These are phyloP conservation scores for Myotis yumanensis DNA, from an alignment of 2,113 vertebrate species.

Conservation along the genomic window DNA sequence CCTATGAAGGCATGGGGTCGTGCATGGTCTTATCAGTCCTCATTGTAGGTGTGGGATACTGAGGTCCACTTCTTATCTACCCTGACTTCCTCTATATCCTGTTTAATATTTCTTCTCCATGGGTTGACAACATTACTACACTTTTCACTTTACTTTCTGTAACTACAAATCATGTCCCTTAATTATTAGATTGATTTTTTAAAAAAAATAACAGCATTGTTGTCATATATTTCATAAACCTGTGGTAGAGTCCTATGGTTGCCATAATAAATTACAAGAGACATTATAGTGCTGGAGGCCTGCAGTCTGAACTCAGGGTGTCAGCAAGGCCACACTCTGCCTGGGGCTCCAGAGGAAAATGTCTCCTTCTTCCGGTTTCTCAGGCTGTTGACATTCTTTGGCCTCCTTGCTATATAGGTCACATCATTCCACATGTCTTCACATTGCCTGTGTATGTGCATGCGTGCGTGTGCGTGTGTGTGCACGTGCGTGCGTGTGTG, in stretches of 20 bases:
- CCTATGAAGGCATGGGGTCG: not conserved
- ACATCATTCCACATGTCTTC: not conserved
- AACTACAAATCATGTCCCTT: not conserved
- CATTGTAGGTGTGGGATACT: not conserved
- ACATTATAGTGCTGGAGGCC: not conserved
- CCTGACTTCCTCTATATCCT: not conserved
- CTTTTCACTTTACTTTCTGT: not conserved
- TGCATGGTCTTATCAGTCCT: no score
- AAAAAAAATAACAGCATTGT: not conserved
- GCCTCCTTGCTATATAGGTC: not conserved
- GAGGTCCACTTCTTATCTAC: not conserved
- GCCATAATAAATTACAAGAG: not conserved
- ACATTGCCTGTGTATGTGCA: not conserved
- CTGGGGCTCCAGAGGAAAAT: not conserved
- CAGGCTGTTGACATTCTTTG: not conserved
- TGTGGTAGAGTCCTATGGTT: not conserved
- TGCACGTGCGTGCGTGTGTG: not conserved
- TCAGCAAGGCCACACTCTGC: not conserved
- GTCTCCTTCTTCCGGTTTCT: not conserved
- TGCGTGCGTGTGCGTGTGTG: no score
- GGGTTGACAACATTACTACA: not conserved
- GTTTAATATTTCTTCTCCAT: not conserved
- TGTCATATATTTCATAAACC: not conserved
- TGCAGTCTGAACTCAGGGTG: not conserved
- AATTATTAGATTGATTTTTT: constrained; percentile 3